Evolutionary conservation across 2,888 invertebrate genomes (phyloP).

Genomic region (Sepiola atlantica): DNA sequence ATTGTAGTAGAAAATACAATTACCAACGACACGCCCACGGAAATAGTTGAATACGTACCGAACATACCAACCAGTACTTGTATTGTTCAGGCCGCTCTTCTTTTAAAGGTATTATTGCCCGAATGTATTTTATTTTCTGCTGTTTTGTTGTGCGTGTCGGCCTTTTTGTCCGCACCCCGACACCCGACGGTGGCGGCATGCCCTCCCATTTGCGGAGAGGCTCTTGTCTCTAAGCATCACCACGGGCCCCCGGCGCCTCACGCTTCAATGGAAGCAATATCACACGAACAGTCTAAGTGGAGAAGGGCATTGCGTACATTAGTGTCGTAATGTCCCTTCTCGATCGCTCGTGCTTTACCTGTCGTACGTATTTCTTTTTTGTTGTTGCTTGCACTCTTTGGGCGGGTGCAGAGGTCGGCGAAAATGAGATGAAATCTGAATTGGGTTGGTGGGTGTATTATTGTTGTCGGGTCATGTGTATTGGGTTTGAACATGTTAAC

Average conservation of each 20-base stretch:
- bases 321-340: constrained; percentile 15
- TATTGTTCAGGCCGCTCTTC: not conserved
- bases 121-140: not conserved
- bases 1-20: not conserved
- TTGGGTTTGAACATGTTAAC: not conserved
- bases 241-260: not conserved
- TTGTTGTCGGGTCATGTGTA: not conserved
- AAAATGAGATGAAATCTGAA: not conserved
- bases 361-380: not conserved
- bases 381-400: not conserved
- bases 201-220: not conserved
- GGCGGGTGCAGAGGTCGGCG: not conserved
- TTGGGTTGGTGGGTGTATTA: not conserved
- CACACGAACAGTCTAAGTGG: not conserved
- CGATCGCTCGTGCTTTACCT: not conserved
- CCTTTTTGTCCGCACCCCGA: not conserved
- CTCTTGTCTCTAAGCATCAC: not conserved
- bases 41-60: not conserved
- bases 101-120: not conserved
- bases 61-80: not conserved
- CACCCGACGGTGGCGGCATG: not conserved
- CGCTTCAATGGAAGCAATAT: not conserved
- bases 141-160: not conserved
- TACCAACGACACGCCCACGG: not conserved
- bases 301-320: not conserved